Conservation (phyloP, 2,888 invertebrate genomes). For the Tridacna gigas region DNA sequence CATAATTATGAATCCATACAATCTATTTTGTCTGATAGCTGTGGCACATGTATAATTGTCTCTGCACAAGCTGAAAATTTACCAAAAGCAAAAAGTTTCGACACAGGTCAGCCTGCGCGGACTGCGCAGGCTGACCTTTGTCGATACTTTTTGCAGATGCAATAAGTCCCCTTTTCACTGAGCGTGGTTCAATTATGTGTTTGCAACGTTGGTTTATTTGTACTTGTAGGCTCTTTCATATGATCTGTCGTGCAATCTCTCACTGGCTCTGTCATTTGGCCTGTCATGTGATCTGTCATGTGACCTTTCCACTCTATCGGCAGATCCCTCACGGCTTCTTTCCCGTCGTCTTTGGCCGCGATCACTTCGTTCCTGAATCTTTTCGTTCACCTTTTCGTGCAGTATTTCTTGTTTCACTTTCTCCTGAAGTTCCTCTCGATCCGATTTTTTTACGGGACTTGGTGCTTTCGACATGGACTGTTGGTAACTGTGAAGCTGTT, state of each 20-base stretch:
- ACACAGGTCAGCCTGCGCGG: no score
- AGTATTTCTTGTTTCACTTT: slow-evolving; percentile 18
- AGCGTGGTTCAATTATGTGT: not conserved
- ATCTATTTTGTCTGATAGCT: no score
- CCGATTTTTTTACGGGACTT: slow-evolving; percentile 27
- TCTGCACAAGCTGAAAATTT: no score
- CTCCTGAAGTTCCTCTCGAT: slow-evolving; percentile 11
- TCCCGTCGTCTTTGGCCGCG: slow-evolving; percentile 10
- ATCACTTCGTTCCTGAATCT: slow-evolving; percentile 6
- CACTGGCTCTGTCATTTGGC: not conserved
- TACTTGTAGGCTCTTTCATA: slow-evolving; percentile 13
- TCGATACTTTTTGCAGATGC: no score
- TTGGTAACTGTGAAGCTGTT: slow-evolving; percentile 93
- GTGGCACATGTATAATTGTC: no score
- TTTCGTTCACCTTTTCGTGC: slow-evolving; percentile 10
- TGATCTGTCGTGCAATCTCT: not conserved
- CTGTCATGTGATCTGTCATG: slow-evolving; percentile 10
- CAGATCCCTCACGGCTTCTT: slow-evolving; percentile 8
- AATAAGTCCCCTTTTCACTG: no score
- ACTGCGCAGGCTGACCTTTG: no score
- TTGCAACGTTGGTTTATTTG: not conserved
- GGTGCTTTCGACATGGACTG: slow-evolving; percentile 88
- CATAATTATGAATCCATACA: no score
- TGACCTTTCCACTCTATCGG: slow-evolving; percentile 5
- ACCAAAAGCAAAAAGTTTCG: no score